A percentile compares a stretch with the other conserved stretches of the same genome.
phyloP scores from a whole-genome alignment of 2,797 vertebrate genomes.

The Nyctibius grandis region DNA sequence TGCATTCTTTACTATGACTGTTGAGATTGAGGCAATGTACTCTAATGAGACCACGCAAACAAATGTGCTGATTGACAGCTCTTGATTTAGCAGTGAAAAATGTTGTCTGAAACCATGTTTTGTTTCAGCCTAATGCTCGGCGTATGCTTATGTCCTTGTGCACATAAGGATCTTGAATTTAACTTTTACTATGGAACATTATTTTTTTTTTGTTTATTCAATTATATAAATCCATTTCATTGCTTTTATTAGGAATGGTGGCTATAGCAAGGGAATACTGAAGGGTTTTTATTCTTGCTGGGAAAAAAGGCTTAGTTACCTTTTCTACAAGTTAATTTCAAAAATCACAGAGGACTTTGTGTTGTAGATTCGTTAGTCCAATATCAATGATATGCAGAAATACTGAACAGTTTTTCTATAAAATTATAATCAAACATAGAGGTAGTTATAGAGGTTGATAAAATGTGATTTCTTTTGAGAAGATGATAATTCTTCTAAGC shows the following conservation, averaged over 20 bases:
- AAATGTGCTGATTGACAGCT: constrained; percentile 69
- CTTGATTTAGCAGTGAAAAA: constrained; percentile 56
- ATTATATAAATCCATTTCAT: not conserved
- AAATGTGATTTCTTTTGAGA: not conserved
- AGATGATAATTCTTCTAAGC: not conserved
- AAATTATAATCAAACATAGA: not conserved
- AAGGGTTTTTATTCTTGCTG: not conserved
- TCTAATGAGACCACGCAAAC: constrained; percentile 66
- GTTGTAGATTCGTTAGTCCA: not conserved
- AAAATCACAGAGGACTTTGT: not conserved
- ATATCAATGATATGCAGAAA: not conserved
- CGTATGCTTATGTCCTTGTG: no score
- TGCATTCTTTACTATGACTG: constrained; percentile 54
- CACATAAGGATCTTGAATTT: not conserved
- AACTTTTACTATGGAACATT: not conserved
- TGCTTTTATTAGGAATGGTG: not conserved
- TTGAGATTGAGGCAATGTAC: constrained; percentile 50
- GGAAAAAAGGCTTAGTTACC: not conserved
- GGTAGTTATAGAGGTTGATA: not conserved
- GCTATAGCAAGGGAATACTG: not conserved
- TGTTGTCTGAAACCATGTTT: constrained; percentile 12
- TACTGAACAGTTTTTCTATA: not conserved
- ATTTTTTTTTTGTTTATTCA: not conserved
- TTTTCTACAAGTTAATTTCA: not conserved
- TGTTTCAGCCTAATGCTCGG: constrained; percentile 13